phyloP scores from a whole-genome alignment of 1,140 invertebrate genomes.

The Stenopsyche tienmushanensis region DNA sequence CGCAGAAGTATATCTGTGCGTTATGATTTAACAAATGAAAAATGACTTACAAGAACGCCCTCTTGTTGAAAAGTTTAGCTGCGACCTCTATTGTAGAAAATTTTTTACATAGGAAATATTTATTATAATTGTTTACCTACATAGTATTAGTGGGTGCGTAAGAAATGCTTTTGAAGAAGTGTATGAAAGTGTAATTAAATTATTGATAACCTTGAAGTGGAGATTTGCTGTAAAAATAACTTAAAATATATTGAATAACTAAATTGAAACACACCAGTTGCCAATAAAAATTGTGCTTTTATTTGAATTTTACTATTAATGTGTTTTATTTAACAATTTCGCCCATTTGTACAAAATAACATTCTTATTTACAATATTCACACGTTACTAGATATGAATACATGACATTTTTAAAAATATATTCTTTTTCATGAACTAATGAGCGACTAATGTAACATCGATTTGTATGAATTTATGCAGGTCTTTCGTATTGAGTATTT shows the following conservation, averaged over 20 bases:
- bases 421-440: no score
- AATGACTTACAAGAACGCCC: conserved; percentile 1
- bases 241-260: conserved; percentile 35
- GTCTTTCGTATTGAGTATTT: no score
- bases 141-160: conserved; percentile 33
- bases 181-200: conserved; percentile 39
- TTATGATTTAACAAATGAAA: no score
- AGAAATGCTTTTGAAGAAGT: conserved; percentile 36
- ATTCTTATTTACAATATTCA: no score
- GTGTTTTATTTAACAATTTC: no score
- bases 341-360: no score
- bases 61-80: conserved; percentile 4
- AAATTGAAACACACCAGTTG: conserved; percentile 41
- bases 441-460: no score
- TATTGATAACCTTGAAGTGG: conserved; percentile 37
- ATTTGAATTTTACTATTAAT: conserved; percentile 38
- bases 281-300: conserved; percentile 43
- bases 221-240: conserved; percentile 40
- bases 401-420: no score
- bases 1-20: no score
- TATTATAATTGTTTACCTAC: no score
- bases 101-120: conserved; percentile 39
- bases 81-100: conserved; percentile 31
- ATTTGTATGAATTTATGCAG: no score
- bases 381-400: no score